A percentile compares a stretch with the other conserved stretches of the same genome.
Conservation (phyloP, 1,140 invertebrate genomes). For the Cotesia glomerata region DNA sequence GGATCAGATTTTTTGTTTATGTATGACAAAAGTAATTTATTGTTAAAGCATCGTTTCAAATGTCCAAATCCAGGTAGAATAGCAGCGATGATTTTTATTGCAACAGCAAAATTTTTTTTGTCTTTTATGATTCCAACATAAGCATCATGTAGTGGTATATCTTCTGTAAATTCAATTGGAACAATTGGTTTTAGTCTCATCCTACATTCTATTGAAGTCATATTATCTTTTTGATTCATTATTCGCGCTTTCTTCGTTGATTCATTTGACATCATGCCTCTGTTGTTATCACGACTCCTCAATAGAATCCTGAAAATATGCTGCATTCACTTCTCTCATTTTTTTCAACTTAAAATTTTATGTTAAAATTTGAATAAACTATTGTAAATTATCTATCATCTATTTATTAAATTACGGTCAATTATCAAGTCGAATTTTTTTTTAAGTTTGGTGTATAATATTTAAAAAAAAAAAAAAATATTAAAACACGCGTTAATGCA, state of each 20-base stretch:
- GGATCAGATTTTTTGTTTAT: conserved; percentile 8
- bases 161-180: conserved; percentile 61
- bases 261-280: conserved; percentile 23
- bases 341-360: not conserved
- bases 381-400: too few species aligned
- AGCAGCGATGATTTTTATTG: conserved; percentile 67
- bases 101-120: conserved; percentile 69
- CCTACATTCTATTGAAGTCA: conserved; percentile 34
- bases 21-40: conserved; percentile 69
- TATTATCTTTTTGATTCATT: conserved; percentile 28
- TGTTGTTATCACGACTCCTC: conserved; percentile 24
- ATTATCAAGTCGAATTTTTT: too few species aligned
- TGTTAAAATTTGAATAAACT: conserved; percentile 12
- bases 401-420: too few species aligned
- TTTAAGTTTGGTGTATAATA: too few species aligned
- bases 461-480: too few species aligned
- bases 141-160: conserved; percentile 65
- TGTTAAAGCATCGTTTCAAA: conserved; percentile 74
- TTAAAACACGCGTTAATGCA: too few species aligned
- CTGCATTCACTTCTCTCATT: conserved; percentile 39
- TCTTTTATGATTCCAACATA: conserved; percentile 68
- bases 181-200: conserved; percentile 61
- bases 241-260: conserved; percentile 16
- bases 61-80: conserved; percentile 69
- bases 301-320: conserved; percentile 42